Evolutionary conservation across 2,797 vertebrate species (phyloP).

Genomic region (Tadarida brasiliensis): DNA sequence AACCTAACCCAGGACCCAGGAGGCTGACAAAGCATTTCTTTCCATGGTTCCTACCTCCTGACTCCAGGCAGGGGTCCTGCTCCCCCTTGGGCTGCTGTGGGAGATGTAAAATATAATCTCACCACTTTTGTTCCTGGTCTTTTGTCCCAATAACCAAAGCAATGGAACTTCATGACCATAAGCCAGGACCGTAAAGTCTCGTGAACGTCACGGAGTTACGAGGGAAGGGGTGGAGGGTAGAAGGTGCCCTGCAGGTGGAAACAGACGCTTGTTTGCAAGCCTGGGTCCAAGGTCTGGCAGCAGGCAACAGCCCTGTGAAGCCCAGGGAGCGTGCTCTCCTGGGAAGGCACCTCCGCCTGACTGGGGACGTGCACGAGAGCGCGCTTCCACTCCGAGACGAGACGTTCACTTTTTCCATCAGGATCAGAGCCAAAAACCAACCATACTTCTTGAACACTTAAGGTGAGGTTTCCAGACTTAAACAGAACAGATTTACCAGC

Average conservation of each 20-base stretch:
- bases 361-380: constrained; percentile 56
- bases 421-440: constrained; percentile 75
- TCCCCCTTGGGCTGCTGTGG: background rate
- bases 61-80: background rate
- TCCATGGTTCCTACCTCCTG: background rate
- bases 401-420: constrained; percentile 80
- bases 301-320: background rate
- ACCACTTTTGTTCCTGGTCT: background rate
- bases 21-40: background rate
- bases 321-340: constrained; percentile 50
- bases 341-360: background rate
- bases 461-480: constrained; percentile 74
- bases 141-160: constrained; percentile 30
- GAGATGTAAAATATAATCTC: background rate
- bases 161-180: background rate
- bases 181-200: background rate
- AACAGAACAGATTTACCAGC: constrained; percentile 75
- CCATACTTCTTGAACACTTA: constrained; percentile 71
- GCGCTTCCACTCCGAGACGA: constrained; percentile 47
- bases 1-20: background rate
- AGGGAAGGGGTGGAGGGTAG: background rate
- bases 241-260: background rate
- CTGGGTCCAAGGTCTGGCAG: background rate
- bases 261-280: background rate
- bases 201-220: background rate